These are phyloP conservation scores for Pithys albifrons DNA, from an alignment of 2,113 vertebrate species.

Conservation along the genomic window DNA sequence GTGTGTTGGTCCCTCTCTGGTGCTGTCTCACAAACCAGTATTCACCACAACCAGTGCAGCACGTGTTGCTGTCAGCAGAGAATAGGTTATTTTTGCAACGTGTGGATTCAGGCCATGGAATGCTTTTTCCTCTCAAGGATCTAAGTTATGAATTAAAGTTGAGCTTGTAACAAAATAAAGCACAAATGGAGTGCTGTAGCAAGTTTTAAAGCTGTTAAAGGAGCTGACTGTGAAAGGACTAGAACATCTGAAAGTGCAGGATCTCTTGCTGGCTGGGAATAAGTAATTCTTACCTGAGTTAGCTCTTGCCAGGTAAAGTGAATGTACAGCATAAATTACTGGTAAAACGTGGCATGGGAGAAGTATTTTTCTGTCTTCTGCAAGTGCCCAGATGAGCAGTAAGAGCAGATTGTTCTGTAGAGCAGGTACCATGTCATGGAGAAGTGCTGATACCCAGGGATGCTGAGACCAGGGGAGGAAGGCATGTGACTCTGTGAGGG, in stretches of 20 bases:
- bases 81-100: background rate
- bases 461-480: background rate
- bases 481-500: background rate
- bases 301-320: background rate
- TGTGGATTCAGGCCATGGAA: background rate
- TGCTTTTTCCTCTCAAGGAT: background rate
- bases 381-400: background rate
- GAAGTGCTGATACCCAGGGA: background rate
- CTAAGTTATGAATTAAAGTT: background rate
- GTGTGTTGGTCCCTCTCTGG: background rate
- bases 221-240: background rate
- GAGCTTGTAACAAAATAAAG: background rate
- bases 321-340: background rate
- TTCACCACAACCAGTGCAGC: background rate
- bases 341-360: background rate
- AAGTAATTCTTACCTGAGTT: background rate
- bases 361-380: background rate
- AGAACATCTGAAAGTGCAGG: background rate
- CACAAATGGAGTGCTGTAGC: background rate
- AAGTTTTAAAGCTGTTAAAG: background rate
- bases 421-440: fast-evolving
- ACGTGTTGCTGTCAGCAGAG: background rate
- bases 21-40: background rate
- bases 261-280: background rate
- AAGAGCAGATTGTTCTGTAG: background rate